A percentile compares a stretch with the other conserved stretches of the same genome.
These are phyloP conservation scores for Drosophila emarginata DNA, from an alignment of 2,888 invertebrate species.

Conservation along the genomic window DNA sequence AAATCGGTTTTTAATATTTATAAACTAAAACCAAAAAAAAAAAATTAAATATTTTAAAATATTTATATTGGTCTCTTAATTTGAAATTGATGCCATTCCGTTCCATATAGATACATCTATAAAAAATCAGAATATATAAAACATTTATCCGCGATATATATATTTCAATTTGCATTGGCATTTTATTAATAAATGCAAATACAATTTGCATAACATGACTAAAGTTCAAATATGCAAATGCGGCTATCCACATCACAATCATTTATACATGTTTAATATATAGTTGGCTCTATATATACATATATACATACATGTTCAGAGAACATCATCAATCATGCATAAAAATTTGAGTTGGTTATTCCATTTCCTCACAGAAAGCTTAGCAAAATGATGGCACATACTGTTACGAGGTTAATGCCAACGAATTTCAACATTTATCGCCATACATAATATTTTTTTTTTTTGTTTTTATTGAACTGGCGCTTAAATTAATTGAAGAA, in stretches of 20 bases:
- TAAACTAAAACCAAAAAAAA: neutral
- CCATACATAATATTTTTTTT: slow-evolving; percentile 12
- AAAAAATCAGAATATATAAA: neutral
- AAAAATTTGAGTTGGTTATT: slow-evolving; percentile 20
- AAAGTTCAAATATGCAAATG: slow-evolving; percentile 22
- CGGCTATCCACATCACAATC: neutral
- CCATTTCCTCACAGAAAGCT: slow-evolving; percentile 44
- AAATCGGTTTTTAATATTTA: neutral
- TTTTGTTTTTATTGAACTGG: slow-evolving; percentile 29
- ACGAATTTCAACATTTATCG: slow-evolving; percentile 12
- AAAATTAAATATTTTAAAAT: neutral
- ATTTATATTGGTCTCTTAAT: neutral
- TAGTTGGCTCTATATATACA: slow-evolving; percentile 4
- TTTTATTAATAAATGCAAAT: slow-evolving; percentile 51
- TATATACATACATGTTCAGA: slow-evolving; percentile 9
- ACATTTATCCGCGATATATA: neutral
- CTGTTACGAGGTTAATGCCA: neutral
- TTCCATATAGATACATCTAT: neutral
- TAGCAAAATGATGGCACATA: slow-evolving; percentile 20
- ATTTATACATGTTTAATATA: neutral
- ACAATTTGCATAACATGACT: slow-evolving; percentile 44
- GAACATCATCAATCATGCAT: slow-evolving; percentile 55
- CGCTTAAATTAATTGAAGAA: slow-evolving; percentile 53
- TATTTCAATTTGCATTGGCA: slow-evolving; percentile 3
- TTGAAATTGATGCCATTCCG: neutral